Base-by-base conservation (phyloP, 2,113 vertebrate genomes). In the Notarius quadriscutis region DNA sequence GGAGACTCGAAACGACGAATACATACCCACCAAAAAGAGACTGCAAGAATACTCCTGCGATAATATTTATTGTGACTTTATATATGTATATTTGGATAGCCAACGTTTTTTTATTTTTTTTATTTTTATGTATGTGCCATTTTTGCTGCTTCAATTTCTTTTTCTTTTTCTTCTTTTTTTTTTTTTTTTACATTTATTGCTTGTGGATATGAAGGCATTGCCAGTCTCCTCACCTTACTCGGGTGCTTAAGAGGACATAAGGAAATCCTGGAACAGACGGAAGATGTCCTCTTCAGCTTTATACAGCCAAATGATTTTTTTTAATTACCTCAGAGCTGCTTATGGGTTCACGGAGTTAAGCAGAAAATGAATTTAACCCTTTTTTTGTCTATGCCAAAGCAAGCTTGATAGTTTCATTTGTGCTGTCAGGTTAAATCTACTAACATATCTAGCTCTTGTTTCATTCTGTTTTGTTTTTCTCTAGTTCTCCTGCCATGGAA, bases 41-140 rank as follows among this genome's bases (percentile, higher is more conserved):
- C 93, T 93, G 93, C 91, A 85, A 92, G 87, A 88, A 92, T 91
- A 83, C 90, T 89, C 89, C 82, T 88, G 86, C 72, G 91, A 81
- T 86, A 93, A 93, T 95, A 96, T 95, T 94, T 95, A 95, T 96
- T 93, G 87, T 92, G 91, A 93, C 94, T 92, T 90, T 91, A 90
- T 93, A 92, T 93, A 90, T 95, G 93, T 96, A 95, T 96, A 97
- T 97, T 95, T 96, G 95, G 94, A 92, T 93, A 93, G 94, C 93
- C 94, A 89, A 84, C 93, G 90, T 41, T 41, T 41, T 41, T 41
- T 41, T 41, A 34, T 96, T 93, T 97, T 93, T 60, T 78, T 90
- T 91, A 91, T 87, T 91, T 87, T 84, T 90, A 82, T 60, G 93
- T 93, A 89, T 93, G 92, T 90, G 89, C 92, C 93, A 94, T 90